Evolutionary conservation across 1,140 invertebrate species (phyloP), one percentile per base, ranked within the genome.

Genomic region (Zaprionus camerounensis): DNA sequence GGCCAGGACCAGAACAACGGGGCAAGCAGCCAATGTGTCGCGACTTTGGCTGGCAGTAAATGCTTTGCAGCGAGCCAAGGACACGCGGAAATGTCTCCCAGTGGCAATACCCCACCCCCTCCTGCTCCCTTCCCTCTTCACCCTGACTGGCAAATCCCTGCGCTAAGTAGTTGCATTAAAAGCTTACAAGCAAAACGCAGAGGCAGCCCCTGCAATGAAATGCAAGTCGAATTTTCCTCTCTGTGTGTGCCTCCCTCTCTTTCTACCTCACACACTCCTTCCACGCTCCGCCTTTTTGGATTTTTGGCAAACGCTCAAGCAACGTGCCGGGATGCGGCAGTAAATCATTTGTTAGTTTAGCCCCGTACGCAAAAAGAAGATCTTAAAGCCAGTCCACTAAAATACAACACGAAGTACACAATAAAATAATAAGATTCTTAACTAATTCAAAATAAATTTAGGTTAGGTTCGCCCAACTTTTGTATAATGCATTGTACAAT

Each of bases 101-200:
- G 46, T 20, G 5, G n/a, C 41, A 26, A 22, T 26, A 15, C 2
- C n/a, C 31, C 36, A 17, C 36, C 11, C 15, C 24, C n/a, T 13
- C 12, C 55, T 31, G 7, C 12, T 26, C 36, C 22, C 2, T 3
- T 28, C 22, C n/a, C 5, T 6, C 3, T 3, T 36, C 6, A 6
- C 22, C 22, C 20, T 51, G 46, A 17, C 44, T 6, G 26, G 38
- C 34, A 44, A 20, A 41, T 61, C 58, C 61, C 64, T 68, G 56
- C 53, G 67, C 79, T 88, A 88, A 88, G 85, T 88, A 90, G 85
- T 90, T 90, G 85, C 86, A 88, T 88, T 88, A 90, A 88, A 85
- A 84, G 81, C 72, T 76, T 74, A 80, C 72, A 71, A 77, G 46
- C 80, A 77, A 80, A 79, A 69, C 83, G 70, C 74, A 73, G 63